Conservation (phyloP, 2,113 vertebrate genomes). For the Cyphomyrus plagiostoma region DNA sequence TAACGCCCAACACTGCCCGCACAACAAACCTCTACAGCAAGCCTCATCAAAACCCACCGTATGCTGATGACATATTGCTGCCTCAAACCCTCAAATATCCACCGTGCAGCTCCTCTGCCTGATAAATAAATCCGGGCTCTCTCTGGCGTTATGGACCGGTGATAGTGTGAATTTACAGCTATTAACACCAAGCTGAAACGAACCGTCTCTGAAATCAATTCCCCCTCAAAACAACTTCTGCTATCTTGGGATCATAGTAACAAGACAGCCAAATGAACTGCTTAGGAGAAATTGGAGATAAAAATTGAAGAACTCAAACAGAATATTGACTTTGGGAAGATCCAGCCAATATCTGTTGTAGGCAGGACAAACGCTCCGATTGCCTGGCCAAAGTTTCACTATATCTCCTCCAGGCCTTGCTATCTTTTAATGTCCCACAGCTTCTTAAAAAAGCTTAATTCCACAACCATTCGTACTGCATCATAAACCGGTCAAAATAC, state of each 20-base stretch:
- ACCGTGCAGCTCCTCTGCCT: neutral
- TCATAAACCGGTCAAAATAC: neutral
- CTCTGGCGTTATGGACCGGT: neutral
- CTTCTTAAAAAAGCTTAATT: slow-evolving; percentile 3
- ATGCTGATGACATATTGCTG: neutral
- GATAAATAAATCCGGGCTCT: neutral
- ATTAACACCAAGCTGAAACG: neutral
- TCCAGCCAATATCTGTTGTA: neutral
- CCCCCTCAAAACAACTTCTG: neutral
- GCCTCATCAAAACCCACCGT: neutral
- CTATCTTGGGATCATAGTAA: slow-evolving; percentile 2
- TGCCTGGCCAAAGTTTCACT: neutral
- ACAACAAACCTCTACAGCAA: neutral
- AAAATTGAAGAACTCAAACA: neutral
- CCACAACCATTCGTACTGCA: neutral
- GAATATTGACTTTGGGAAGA: slow-evolving; percentile 3
- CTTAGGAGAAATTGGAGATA: neutral
- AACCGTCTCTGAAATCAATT: slow-evolving; percentile 3
- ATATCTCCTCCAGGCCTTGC: neutral
- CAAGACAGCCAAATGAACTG: slow-evolving; percentile 5
- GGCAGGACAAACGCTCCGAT: neutral
- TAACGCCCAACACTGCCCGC: neutral
- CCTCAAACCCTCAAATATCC: neutral
- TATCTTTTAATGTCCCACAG: neutral
- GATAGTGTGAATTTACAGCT: neutral